Evolutionary conservation across 2,797 vertebrate species (phyloP).

Genomic region (Gastrophryne carolinensis): DNA sequence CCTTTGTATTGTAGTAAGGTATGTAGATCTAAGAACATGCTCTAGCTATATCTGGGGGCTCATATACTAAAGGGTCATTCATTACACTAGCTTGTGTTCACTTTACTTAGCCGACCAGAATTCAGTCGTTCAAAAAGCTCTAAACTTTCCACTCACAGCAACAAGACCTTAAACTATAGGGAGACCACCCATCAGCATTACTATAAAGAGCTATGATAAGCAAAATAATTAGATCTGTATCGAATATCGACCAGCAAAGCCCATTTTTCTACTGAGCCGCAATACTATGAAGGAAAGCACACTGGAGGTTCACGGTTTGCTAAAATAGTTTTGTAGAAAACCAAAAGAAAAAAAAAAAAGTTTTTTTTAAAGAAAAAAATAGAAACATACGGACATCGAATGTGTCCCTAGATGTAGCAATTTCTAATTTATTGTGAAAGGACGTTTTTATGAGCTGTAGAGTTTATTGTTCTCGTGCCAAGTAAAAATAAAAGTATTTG

Average conservation of each 20-base stretch:
- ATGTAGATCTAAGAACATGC: not conserved
- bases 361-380: constrained; percentile 19
- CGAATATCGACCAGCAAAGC: constrained; percentile 22
- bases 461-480: constrained; percentile 54
- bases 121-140: too few relatives aligned
- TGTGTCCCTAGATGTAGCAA: constrained; percentile 56
- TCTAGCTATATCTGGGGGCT: not conserved
- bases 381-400: constrained; percentile 5
- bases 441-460: constrained; percentile 56
- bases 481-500: constrained; percentile 31
- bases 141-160: too few relatives aligned
- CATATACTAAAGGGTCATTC: not conserved
- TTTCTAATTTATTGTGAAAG: constrained; percentile 69
- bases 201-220: constrained; percentile 21
- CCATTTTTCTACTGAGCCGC: constrained; percentile 44
- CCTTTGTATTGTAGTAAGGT: not conserved
- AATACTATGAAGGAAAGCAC: constrained; percentile 31
- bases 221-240: constrained; percentile 19
- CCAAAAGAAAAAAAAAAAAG: not conserved
- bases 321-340: constrained; percentile 59
- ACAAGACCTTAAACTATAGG: too few relatives aligned
- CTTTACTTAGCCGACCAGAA: not conserved
- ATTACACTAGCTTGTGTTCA: not conserved
- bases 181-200: constrained; percentile 22
- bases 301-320: constrained; percentile 37